These are phyloP conservation scores for Rhabditoides inermis DNA, from an alignment of 2,888 invertebrate genomes.

Conservation along the genomic window DNA sequence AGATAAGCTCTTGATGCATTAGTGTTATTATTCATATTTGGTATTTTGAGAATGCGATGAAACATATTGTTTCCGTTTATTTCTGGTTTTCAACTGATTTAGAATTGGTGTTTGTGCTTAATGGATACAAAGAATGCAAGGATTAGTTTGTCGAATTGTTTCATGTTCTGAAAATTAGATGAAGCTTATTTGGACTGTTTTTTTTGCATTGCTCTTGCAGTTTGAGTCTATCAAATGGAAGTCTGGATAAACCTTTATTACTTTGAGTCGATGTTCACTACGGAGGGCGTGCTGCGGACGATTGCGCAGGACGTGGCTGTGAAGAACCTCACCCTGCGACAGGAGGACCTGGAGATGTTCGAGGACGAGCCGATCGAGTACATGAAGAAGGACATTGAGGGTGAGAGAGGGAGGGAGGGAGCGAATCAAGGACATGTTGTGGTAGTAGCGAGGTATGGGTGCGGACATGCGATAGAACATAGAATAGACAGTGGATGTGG, in stretches of 20 bases:
- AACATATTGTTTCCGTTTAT: too few species aligned
- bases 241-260: too few species aligned
- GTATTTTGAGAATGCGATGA: too few species aligned
- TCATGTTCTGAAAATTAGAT: too few species aligned
- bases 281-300: slow-evolving; percentile 37
- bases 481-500: not conserved
- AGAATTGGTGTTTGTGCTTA: too few species aligned
- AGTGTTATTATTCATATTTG: too few species aligned
- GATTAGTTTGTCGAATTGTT: too few species aligned
- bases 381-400: slow-evolving; percentile 89
- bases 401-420: slow-evolving; percentile 52
- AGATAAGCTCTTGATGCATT: too few species aligned
- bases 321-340: slow-evolving; percentile 91
- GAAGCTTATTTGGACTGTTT: slow-evolving; percentile 61
- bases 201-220: too few species aligned
- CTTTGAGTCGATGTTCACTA: slow-evolving; percentile 27
- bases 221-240: too few species aligned
- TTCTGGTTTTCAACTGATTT: too few species aligned
- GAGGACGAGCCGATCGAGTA: slow-evolving; percentile 97
- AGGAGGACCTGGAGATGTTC: slow-evolving; percentile 87
- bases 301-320: slow-evolving; percentile 82
- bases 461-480: not conserved
- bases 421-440: not conserved
- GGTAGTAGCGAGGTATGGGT: not conserved
- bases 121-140: too few species aligned